Evolutionary conservation across 2,888 invertebrate genomes (phyloP).

Genomic region (Monopis laevigella): DNA sequence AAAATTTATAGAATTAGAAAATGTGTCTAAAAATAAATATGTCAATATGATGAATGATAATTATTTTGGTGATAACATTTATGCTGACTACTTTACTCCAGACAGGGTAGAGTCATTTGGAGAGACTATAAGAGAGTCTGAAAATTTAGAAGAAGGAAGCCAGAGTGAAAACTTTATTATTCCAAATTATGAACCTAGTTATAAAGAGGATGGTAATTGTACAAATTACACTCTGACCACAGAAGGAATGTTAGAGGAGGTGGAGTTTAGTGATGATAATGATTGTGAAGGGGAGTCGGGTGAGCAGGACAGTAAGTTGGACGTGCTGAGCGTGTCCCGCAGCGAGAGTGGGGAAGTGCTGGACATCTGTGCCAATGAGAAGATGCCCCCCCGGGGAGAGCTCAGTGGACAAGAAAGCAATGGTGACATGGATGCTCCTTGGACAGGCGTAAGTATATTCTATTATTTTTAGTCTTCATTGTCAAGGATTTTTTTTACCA

Average conservation of each 20-base stretch:
- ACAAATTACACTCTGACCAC: neutral
- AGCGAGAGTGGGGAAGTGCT: slow-evolving; percentile 50
- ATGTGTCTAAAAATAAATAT: slow-evolving; percentile 50
- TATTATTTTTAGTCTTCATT: no score
- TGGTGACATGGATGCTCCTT: slow-evolving; percentile 77
- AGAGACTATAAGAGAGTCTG: slow-evolving; percentile 28
- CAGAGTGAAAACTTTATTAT: slow-evolving; percentile 34
- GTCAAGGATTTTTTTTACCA: no score
- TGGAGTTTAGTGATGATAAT: slow-evolving; percentile 11
- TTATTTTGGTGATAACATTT: slow-evolving; percentile 58
- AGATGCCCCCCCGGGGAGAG: slow-evolving; percentile 88
- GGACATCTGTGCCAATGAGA: slow-evolving; percentile 85
- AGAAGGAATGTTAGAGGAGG: slow-evolving; percentile 15
- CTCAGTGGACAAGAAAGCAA: slow-evolving; percentile 88
- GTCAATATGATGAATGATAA: slow-evolving; percentile 59
- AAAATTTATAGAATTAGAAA: slow-evolving; percentile 48
- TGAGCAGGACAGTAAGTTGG: slow-evolving; percentile 45
- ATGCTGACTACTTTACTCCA: slow-evolving; percentile 55
- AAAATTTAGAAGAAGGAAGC: slow-evolving; percentile 31
- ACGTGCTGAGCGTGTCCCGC: slow-evolving; percentile 42
- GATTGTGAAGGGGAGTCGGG: slow-evolving; percentile 30
- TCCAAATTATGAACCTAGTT: slow-evolving; percentile 54
- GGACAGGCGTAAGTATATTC: slow-evolving; percentile 75
- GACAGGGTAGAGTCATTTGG: slow-evolving; percentile 50
- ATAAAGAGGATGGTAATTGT: slow-evolving; percentile 53